Evolutionary conservation across 2,888 invertebrate genomes (phyloP).

Genomic region (Synanthedon myopaeformis): DNA sequence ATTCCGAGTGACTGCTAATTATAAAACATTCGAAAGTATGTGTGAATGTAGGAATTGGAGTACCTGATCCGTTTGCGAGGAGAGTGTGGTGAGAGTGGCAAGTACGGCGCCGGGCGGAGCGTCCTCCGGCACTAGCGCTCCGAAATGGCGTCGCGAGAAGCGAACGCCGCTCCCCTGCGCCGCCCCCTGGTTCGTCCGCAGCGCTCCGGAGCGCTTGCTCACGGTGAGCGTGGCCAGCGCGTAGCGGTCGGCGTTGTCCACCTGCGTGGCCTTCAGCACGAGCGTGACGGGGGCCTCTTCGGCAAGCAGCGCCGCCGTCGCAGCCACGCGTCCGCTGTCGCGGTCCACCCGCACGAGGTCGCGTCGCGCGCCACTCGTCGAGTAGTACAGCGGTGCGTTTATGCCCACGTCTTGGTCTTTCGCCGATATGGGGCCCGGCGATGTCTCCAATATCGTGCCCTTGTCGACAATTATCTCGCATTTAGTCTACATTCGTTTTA

Average conservation of each 20-base stretch:
- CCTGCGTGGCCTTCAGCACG: constrained; percentile 74
- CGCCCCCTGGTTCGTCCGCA: constrained; percentile 64
- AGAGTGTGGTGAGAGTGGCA: constrained; percentile 74
- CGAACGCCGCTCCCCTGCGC: constrained; percentile 74
- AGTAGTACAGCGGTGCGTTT: constrained; percentile 78
- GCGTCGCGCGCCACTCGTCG: constrained; percentile 74
- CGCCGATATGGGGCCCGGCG: constrained; percentile 81
- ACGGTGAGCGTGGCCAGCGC: constrained; percentile 83
- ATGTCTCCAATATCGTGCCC: constrained; percentile 74
- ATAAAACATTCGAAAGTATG: neutral
- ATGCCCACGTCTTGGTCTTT: constrained; percentile 86
- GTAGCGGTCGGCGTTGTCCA: constrained; percentile 89
- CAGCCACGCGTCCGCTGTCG: constrained; percentile 73
- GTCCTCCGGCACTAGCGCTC: constrained; percentile 80
- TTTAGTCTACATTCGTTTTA: too few relatives aligned
- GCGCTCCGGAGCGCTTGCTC: constrained; percentile 33
- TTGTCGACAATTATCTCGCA: constrained; percentile 17
- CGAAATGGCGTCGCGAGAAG: constrained; percentile 79
- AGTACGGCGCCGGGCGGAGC: constrained; percentile 80
- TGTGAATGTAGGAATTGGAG: neutral
- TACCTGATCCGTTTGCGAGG: constrained; percentile 40
- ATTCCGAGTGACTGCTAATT: neutral
- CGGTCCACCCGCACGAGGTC: constrained; percentile 74
- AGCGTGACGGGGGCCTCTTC: constrained; percentile 77
- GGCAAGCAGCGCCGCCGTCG: constrained; percentile 69